Evolutionary conservation across 2,113 vertebrate genomes (phyloP), one percentile per base, ranked within the genome.

Genomic region (Glaucidium brasilianum): DNA sequence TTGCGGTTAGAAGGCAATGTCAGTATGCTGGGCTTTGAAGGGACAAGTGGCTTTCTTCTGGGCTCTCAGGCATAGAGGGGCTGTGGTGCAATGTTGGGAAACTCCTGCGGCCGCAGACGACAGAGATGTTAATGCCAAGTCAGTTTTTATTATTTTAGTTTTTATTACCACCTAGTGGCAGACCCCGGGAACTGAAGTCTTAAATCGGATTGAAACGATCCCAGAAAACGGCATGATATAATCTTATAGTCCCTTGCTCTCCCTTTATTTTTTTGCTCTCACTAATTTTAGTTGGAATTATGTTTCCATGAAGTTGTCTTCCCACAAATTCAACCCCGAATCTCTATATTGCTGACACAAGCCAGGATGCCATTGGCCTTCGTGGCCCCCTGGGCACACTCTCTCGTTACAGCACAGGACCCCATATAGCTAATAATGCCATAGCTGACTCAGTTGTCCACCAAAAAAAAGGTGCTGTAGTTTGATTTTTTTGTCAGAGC

Each of bases 151-250:
- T 68, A 25, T 21, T 96, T 79, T 92, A 64, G 77, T 63, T 93
- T 95, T 93, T 87, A 73, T 94, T 91, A 45, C 96, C 96, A 95
- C 92, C 96, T 95, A 94, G 90, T 56, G 96, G 94, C 85, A 82
- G 49, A 14, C 47, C 11, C 32, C 6, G 39, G 53, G 69, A 95
- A 94, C 39, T 64, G 92, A 75, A 15, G 7, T 11, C 27, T 79
- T 39, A n/a, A 64, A 50, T 53, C 63, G 2, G 19, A 9, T 4
- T 35, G 23, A 18, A 50, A 16, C 47, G 58, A 21, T 19, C 15
- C 30, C 43, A 17, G 35, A 32, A 92, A 30, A 32, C 4, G 49
- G 73, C 47, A 6, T n/a, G 56, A 45, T 77, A 20, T 15, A 30
- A 72, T 55, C 86, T 47, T 23, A 55, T 0, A 27, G 9, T 18